Conservation (phyloP, 2,888 invertebrate species). For the Copidosoma aretas region DNA sequence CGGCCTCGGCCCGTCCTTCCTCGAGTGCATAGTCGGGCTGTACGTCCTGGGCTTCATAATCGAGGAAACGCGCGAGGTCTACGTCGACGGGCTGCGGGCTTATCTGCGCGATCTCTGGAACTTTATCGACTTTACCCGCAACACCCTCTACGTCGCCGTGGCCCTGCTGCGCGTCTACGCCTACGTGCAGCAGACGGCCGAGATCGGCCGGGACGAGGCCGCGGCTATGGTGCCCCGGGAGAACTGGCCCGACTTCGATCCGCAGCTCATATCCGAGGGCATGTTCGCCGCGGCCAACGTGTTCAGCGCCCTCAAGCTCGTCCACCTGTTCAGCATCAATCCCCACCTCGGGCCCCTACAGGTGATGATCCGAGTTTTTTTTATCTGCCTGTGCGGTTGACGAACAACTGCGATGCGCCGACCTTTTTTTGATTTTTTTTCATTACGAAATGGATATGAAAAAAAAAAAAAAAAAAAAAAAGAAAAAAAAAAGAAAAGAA, state of each 20-base stretch:
- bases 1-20: conserved; percentile 83
- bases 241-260: conserved; percentile 91
- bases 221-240: conserved; percentile 81
- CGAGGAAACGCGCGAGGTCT: conserved; percentile 92
- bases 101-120: conserved; percentile 96
- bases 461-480: too few relatives aligned
- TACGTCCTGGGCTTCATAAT: conserved; percentile 90
- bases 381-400: background rate
- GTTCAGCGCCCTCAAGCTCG: conserved; percentile 88
- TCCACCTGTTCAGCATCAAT: conserved; percentile 92
- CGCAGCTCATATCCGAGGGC: conserved; percentile 90
- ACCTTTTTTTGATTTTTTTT: too few relatives aligned
- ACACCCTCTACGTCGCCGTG: conserved; percentile 82
- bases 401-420: too few relatives aligned
- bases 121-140: conserved; percentile 92
- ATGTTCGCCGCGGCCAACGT: conserved; percentile 95
- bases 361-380: conserved; percentile 44
- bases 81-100: conserved; percentile 82
- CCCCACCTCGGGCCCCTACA: conserved; percentile 91
- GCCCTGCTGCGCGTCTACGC: conserved; percentile 74
- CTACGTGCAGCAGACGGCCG: conserved; percentile 75
- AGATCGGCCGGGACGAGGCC: conserved; percentile 72
- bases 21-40: conserved; percentile 82
- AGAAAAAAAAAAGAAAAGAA: too few relatives aligned
- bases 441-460: too few relatives aligned